These are phyloP conservation scores for Heliconius melpomene DNA, from an alignment of 1,140 invertebrate species.

Conservation along the genomic window DNA sequence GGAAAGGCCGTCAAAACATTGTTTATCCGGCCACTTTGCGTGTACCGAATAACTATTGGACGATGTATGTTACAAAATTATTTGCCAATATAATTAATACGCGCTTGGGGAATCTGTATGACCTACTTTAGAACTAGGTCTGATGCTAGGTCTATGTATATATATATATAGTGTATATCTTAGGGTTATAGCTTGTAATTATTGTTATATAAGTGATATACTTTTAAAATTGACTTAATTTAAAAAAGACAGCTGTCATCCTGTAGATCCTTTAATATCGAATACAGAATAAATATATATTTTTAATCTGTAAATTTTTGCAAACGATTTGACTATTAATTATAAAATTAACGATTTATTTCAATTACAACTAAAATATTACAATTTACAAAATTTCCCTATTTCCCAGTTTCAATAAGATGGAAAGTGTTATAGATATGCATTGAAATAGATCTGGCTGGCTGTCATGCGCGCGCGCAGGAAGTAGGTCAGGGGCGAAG, in stretches of 20 bases:
- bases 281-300: background rate
- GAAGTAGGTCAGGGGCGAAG: constrained; percentile 71
- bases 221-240: too few species aligned
- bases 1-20: constrained; percentile 45
- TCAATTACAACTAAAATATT: background rate
- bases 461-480: constrained; percentile 48
- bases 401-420: constrained; percentile 19
- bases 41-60: constrained; percentile 30
- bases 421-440: constrained; percentile 33
- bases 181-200: background rate
- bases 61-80: constrained; percentile 24
- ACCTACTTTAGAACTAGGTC: constrained; percentile 7
- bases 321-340: too few species aligned
- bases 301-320: too few species aligned
- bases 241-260: too few species aligned
- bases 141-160: background rate
- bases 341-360: background rate
- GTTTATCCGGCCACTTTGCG: constrained; percentile 44
- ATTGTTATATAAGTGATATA: background rate
- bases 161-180: background rate
- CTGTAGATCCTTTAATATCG: background rate
- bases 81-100: constrained; percentile 21
- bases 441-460: constrained; percentile 51
- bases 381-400: background rate
- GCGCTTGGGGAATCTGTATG: constrained; percentile 22